Evolutionary conservation across 2,888 invertebrate genomes (phyloP).

Genomic region (Agriotes lineatus): DNA sequence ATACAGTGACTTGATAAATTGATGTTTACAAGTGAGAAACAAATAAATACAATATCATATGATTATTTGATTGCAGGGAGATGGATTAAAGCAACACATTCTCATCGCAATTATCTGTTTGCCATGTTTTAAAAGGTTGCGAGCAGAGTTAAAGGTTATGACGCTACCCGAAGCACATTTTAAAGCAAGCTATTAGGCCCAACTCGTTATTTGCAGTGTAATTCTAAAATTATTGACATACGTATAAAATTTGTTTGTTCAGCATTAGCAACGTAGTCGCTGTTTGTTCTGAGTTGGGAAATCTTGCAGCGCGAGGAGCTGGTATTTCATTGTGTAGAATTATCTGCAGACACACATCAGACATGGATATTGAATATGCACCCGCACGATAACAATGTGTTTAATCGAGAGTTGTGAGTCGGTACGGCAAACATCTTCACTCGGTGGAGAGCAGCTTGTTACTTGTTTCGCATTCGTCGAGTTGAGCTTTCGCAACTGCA

Average conservation of each 20-base stretch:
- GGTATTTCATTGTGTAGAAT: slow-evolving; percentile 56
- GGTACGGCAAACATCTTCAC: slow-evolving; percentile 20
- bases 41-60: no score
- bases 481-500: no score
- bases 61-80: no score
- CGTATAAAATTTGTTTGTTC: slow-evolving; percentile 56
- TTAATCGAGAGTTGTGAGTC: slow-evolving; percentile 33
- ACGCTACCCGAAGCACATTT: background rate
- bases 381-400: slow-evolving; percentile 33
- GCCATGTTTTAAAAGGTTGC: no score
- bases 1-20: no score
- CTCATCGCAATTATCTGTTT: no score
- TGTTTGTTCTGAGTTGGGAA: slow-evolving; percentile 56
- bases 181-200: background rate
- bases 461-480: background rate
- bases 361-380: slow-evolving; percentile 51
- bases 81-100: no score
- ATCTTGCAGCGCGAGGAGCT: slow-evolving; percentile 53
- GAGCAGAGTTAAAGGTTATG: background rate
- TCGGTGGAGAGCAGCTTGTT: background rate
- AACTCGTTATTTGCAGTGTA: slow-evolving; percentile 38
- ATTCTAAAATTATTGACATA: slow-evolving; percentile 54
- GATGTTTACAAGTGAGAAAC: no score
- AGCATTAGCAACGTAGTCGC: slow-evolving; percentile 51
- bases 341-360: slow-evolving; percentile 54